Base-by-base conservation (phyloP, 2,797 vertebrate genomes). In the Sparidentex hasta region DNA sequence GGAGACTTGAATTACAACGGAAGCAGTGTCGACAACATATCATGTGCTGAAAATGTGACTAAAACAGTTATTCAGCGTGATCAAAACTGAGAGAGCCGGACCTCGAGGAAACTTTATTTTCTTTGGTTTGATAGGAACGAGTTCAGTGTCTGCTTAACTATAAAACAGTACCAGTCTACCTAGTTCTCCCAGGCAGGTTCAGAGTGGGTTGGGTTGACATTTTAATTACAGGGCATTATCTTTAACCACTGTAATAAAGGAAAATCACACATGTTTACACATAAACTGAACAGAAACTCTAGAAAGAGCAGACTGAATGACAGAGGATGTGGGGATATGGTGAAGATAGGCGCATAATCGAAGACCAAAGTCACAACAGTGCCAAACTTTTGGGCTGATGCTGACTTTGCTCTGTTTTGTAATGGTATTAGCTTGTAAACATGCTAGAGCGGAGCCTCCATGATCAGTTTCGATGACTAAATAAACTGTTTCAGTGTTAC, bases 231-330 rank as follows among this genome's bases (percentile, higher is more conserved):
- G 55, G 29, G 0, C n/a, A 27, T 59, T 59, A 25, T 50, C 13
- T 61, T 14, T 41, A 68, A 58, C 50, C 14, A 51, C 43, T 57
- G 5, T 3, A 61, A 56, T 63, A 47, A 68, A 29, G 44, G 16
- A 25, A 51, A 57, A 74, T 57, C 4, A 29, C 41, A 68, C 27
- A 62, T 61, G 57, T 74, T 44, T 51, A 68, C 27, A 4, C 18
- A 25, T 16, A 51, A 56, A 27, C 38, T 25, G 25, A 64, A 16
- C 9, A 21, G 14, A 69, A 56, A 58, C 4, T 3, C 12, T 25
- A 25, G 7, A 51, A 33, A 29, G 17, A 47, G 5, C 27, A 21
- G 20, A 27, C 5, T 25, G 13, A 54, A 17, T 66, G 46, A 58
- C 16, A 25, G 25, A 52, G 20, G 51, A 71, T 38, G 48, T 59